Conservation (phyloP, 2,888 invertebrate species). For the Petrolisthes manimaculis region DNA sequence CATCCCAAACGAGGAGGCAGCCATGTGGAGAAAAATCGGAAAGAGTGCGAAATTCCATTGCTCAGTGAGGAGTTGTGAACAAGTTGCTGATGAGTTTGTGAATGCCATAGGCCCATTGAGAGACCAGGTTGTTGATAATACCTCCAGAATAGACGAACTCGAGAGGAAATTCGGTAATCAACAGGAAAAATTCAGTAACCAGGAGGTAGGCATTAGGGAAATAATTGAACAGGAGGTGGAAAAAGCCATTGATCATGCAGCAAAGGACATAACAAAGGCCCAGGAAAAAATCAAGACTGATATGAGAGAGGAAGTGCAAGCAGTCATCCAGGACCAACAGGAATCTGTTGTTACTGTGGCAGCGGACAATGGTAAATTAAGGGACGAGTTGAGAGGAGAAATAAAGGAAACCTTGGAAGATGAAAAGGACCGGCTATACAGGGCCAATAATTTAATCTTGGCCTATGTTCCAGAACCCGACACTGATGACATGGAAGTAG, state of each 20-base stretch:
- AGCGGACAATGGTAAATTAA: no score
- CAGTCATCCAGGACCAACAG: no score
- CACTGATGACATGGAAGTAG: constrained; percentile 15
- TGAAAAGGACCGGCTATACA: constrained; percentile 26
- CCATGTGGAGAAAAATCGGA: no score
- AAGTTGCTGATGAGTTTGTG: constrained; percentile 6
- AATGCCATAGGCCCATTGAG: constrained; percentile 5
- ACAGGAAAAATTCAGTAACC: no score
- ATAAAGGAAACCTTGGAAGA: no score
- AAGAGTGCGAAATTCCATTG: no score
- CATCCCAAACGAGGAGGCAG: no score
- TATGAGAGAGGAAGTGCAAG: no score
- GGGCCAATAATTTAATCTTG: constrained; percentile 30
- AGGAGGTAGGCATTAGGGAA: not conserved
- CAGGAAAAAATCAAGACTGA: no score
- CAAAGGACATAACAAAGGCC: not conserved
- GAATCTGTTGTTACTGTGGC: no score
- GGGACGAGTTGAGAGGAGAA: no score
- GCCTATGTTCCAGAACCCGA: constrained; percentile 23
- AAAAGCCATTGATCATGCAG: not conserved
- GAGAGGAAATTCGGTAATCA: no score
- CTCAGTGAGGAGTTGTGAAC: constrained; percentile 33
- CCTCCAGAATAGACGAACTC: constrained; percentile 3
- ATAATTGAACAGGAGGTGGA: not conserved
- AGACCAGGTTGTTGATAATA: constrained; percentile 14